phyloP scores from a whole-genome alignment of 2,888 invertebrate genomes.

The Lasioglossum leucozonium region DNA sequence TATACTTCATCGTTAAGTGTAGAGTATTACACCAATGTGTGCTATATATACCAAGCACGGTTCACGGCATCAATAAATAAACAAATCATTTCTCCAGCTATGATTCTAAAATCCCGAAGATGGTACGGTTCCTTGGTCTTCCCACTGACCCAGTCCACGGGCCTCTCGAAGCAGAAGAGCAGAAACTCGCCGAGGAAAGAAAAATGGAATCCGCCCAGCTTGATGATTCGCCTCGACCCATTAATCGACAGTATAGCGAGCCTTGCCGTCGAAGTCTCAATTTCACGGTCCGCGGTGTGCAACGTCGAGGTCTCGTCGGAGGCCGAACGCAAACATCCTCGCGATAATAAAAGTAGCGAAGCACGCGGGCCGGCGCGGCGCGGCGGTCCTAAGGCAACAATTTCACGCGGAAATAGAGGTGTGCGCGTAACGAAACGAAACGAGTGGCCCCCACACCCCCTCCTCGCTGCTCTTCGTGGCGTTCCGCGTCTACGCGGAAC shows the following conservation, averaged over 20 bases:
- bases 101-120: too few species aligned
- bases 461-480: not conserved
- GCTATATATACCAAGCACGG: too few species aligned
- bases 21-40: too few species aligned
- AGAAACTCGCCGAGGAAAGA: not conserved
- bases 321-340: not conserved
- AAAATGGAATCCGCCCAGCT: not conserved
- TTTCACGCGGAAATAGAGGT: slow-evolving; percentile 33
- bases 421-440: slow-evolving; percentile 23
- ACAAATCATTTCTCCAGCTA: too few species aligned
- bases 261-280: not conserved
- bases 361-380: not conserved
- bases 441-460: not conserved
- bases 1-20: too few species aligned
- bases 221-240: not conserved
- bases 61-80: too few species aligned
- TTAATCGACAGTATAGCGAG: not conserved
- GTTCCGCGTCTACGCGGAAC: slow-evolving; percentile 25
- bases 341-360: slow-evolving; percentile 12
- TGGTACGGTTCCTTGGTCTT: too few species aligned
- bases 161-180: not conserved
- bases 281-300: slow-evolving; percentile 11
- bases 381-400: slow-evolving; percentile 20
- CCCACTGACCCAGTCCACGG: not conserved
- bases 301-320: not conserved